Conservation (phyloP, 2,888 invertebrate species). For the Nomada lathburiana region DNA sequence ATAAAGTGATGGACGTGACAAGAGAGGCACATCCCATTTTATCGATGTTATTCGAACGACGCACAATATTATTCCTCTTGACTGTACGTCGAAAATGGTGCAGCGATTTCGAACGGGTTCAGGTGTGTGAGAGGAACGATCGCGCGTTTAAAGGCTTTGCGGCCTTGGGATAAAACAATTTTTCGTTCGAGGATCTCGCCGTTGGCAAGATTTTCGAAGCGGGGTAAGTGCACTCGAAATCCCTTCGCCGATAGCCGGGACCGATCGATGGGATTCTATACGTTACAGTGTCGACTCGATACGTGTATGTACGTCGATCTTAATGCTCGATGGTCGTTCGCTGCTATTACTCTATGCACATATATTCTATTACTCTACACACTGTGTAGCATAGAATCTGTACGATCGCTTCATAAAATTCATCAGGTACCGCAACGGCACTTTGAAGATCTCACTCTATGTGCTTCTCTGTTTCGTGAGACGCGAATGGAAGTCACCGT, state of each 20-base stretch:
- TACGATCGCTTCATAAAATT: conserved; percentile 37
- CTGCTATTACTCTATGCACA: background rate
- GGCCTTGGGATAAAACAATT: conserved; percentile 43
- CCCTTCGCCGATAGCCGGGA: background rate
- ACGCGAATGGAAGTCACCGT: background rate
- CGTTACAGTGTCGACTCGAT: conserved; percentile 26
- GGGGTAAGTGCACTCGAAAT: conserved; percentile 39
- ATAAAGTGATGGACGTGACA: background rate
- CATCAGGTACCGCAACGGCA: conserved; percentile 2
- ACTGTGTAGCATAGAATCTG: background rate
- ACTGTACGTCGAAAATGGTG: conserved; percentile 15
- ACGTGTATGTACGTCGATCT: conserved; percentile 7
- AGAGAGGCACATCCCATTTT: conserved; percentile 2
- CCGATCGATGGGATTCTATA: conserved; percentile 38
- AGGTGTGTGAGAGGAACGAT: background rate
- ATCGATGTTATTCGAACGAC: conserved; percentile 13
- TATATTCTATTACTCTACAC: too few species aligned
- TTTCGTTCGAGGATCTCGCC: conserved; percentile 24
- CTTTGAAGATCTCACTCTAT: background rate
- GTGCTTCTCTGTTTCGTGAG: conserved; percentile 2
- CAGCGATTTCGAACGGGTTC: conserved; percentile 35
- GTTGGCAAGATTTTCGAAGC: conserved; percentile 26
- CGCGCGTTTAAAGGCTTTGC: conserved; percentile 14
- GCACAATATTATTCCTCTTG: conserved; percentile 27
- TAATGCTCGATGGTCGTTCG: conserved; percentile 29